Conservation (phyloP, 2,888 invertebrate genomes). For the Drosophila infuscata region DNA sequence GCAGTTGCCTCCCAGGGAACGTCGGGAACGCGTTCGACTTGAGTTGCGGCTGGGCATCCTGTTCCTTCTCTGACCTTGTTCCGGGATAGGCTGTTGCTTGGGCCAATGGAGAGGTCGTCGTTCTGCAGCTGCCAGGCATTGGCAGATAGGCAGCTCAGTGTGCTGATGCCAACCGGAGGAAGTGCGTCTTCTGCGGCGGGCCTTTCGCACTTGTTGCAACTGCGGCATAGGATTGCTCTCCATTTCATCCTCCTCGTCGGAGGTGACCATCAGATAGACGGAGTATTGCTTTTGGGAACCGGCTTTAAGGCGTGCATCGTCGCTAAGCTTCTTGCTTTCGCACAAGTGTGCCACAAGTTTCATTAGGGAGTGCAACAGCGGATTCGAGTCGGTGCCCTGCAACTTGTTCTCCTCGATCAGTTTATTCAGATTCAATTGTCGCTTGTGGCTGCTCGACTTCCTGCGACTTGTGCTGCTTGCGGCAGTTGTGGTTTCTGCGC, state of each 20-base stretch:
- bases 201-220: not conserved
- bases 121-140: not conserved
- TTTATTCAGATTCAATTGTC: slow-evolving; percentile 50
- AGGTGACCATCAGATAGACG: slow-evolving; percentile 53
- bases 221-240: not conserved
- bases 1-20: not conserved
- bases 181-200: not conserved
- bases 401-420: slow-evolving; percentile 28
- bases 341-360: slow-evolving; percentile 51
- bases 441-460: not conserved
- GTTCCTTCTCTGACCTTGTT: not conserved
- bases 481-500: not conserved
- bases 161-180: not conserved
- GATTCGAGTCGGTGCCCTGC: slow-evolving; percentile 13
- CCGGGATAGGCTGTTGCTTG: slow-evolving; percentile 37
- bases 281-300: slow-evolving; percentile 45
- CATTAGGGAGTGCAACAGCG: slow-evolving; percentile 44
- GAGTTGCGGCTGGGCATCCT: not conserved
- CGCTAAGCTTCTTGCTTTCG: slow-evolving; percentile 10
- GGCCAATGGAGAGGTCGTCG: slow-evolving; percentile 70
- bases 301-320: slow-evolving; percentile 24
- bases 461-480: not conserved
- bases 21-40: not conserved
- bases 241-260: slow-evolving; percentile 53
- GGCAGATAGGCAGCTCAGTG: not conserved